Base-by-base conservation (phyloP, 1,140 invertebrate genomes). In the Helicoverpa zea region DNA sequence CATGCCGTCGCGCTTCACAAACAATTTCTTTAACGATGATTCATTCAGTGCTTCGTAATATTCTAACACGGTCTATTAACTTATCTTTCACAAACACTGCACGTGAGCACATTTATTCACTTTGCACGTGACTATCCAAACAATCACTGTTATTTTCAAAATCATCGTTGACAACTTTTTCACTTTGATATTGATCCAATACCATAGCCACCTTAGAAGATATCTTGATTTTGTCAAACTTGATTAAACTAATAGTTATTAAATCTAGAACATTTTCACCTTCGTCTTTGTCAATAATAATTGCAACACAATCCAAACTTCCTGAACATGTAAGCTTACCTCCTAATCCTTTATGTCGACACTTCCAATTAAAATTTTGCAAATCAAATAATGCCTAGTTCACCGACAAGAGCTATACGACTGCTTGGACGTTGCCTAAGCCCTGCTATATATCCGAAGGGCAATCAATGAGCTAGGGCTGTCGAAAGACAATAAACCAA, bases 371-470 rank as follows among this genome's bases (percentile, higher is more conserved):
- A 64, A 35, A 43, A 43, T 64, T 47, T 35, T 18, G 10, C 16
- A 58, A 43, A 43, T n/a, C 16, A 43, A 16, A 43, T 16, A 11
- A 68, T 51, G 43, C 64, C 64, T 68, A 51, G 18, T 68, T 18
- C 64, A 68, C 16, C 64, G 47, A 30, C 35, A n/a, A 51, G n/a
- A 68, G 13, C 43, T 51, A 68, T 51, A 23, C 64, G 47, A 75
- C 35, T 75, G 72, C 54, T 9, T 56, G 9, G 3, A n/a, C 58
- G 14, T 61, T 61, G 43, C 58, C 58, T 63, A 76, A 76, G 43
- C 43, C 18, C 18, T 49, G 43, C 73, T 59, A 51, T 72, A 72
- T 72, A 72, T 54, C 68, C 23, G 68, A 72, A 72, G 51, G 51
- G 68, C 68, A 68, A 4, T 3, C 47, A 18, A 51, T 29, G 4